Evolutionary conservation across 2,797 vertebrate species (phyloP), one percentile per base, ranked within the genome.

Genomic region (Microchirus variegatus): DNA sequence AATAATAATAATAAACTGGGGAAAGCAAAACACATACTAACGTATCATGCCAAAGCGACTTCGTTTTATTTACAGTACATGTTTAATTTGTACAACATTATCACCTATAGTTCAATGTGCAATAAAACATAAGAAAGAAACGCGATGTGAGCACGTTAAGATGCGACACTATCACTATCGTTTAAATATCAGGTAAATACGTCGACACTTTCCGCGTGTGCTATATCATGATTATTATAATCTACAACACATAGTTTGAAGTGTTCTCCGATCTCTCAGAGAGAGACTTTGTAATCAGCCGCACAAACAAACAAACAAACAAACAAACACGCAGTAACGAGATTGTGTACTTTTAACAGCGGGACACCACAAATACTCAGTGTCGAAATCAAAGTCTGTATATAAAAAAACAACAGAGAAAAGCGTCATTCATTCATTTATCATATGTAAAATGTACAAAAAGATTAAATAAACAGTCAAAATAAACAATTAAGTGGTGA

Each of bases 11-110:
- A 18, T 16, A 45, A 17, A 18, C 10, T 44, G 42, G n/a, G 7
- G 3, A 44, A 35, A 37, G 35, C 17, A 10, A 11, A 16, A 36
- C 14, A 35, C 31, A 37, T 16, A 9, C 47, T 16, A 38, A 42
- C 1, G 57, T 9, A 13, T 75, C 65, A 87, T 92, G 89, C 90
- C 89, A 91, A 92, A 93, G 80, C 87, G 80, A 90, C 79, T 91
- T 67, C 74, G 66, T 92, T 95, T 93, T 94, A 95, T 95, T 93
- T 31, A 31, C 31, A 31, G 31, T 91, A 92, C 88, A 91, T 75
- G 77, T 85, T n/a, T 56, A 81, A 59, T 85, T 84, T 90, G 80
- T 88, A 87, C 62, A 86, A 88, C 67, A 87, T 69, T 77, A 81
- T 84, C 78, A 85, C 79, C 78, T 64, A 80, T 36, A 59, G 48